Conservation (phyloP, 2,113 vertebrate species). For the Nibea coibor region DNA sequence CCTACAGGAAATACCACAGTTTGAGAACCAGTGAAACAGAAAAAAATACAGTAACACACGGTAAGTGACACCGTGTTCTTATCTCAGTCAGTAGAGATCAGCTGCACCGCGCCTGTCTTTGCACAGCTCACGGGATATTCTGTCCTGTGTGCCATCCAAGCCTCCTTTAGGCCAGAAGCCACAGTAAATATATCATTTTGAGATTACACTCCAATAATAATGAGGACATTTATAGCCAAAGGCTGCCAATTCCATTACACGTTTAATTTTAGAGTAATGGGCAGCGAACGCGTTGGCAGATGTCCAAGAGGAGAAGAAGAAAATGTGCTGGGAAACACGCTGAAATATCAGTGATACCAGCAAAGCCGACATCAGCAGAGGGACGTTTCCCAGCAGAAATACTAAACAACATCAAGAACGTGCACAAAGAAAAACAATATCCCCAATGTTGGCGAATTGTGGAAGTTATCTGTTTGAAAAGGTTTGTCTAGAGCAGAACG, state of each 20-base stretch:
- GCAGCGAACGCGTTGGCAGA: not conserved
- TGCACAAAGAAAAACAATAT: not conserved
- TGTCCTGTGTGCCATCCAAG: not conserved
- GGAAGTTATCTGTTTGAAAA: not conserved
- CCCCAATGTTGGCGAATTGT: not conserved
- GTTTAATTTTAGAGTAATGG: not conserved
- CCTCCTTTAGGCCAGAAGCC: not conserved
- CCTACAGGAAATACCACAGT: too few relatives aligned
- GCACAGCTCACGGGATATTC: not conserved
- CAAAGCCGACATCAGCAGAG: conserved; percentile 5
- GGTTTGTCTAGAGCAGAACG: not conserved
- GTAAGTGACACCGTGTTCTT: not conserved
- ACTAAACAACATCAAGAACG: not conserved
- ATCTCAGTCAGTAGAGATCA: not conserved
- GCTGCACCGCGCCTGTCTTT: not conserved
- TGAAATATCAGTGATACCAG: conserved; percentile 15
- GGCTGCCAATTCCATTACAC: not conserved
- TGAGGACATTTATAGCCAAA: not conserved
- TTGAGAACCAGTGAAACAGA: too few relatives aligned
- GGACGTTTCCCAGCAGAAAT: not conserved
- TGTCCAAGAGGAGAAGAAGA: not conserved
- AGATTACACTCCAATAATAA: not conserved
- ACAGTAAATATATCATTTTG: not conserved
- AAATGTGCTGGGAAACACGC: conserved; percentile 24
- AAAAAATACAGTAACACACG: not conserved